A percentile compares a stretch with the other conserved stretches of the same genome.
These are phyloP conservation scores for Spodoptera picta DNA, from an alignment of 2,888 invertebrate genomes.

Conservation along the genomic window DNA sequence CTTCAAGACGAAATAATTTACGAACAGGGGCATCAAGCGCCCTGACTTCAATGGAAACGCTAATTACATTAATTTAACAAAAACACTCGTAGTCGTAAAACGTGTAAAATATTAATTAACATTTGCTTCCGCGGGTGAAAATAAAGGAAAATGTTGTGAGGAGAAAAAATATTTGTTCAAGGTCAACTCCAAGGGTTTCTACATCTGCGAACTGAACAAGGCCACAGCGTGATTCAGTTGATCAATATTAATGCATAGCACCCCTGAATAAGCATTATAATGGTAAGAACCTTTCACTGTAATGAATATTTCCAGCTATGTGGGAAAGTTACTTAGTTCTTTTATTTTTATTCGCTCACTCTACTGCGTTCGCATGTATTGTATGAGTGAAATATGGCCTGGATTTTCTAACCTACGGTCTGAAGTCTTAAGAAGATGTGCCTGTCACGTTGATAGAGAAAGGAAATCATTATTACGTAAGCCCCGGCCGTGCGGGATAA, in stretches of 20 bases:
- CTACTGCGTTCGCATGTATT: slow-evolving; percentile 38
- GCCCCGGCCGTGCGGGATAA: slow-evolving; percentile 6
- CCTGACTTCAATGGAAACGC: slow-evolving; percentile 30
- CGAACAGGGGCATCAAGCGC: slow-evolving; percentile 2
- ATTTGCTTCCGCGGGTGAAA: slow-evolving; percentile 33
- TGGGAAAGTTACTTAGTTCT: slow-evolving; percentile 60
- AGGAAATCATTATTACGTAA: slow-evolving; percentile 19
- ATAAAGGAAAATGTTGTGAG: slow-evolving; percentile 44
- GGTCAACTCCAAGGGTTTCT: slow-evolving; percentile 54
- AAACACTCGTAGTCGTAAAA: slow-evolving; percentile 35
- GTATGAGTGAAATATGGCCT: slow-evolving; percentile 40
- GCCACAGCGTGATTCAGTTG: slow-evolving; percentile 61
- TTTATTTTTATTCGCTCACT: slow-evolving; percentile 57
- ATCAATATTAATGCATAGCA: slow-evolving; percentile 69
- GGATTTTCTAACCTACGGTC: slow-evolving; percentile 39
- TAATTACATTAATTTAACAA: slow-evolving; percentile 40
- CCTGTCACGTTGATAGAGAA: slow-evolving; percentile 34
- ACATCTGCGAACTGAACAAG: slow-evolving; percentile 56
- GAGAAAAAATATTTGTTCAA: slow-evolving; percentile 48
- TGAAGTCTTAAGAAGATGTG: slow-evolving; percentile 26
- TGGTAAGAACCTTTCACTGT: slow-evolving; percentile 69
- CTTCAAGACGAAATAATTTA: slow-evolving; percentile 4
- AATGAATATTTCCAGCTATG: slow-evolving; percentile 71
- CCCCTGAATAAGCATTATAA: slow-evolving; percentile 64
- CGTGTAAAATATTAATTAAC: slow-evolving; percentile 43